Percentiles rank a stretch among this genome's conserved stretches.
These are phyloP conservation scores for Taenaris catops DNA, from an alignment of 2,888 invertebrate genomes.

Conservation along the genomic window DNA sequence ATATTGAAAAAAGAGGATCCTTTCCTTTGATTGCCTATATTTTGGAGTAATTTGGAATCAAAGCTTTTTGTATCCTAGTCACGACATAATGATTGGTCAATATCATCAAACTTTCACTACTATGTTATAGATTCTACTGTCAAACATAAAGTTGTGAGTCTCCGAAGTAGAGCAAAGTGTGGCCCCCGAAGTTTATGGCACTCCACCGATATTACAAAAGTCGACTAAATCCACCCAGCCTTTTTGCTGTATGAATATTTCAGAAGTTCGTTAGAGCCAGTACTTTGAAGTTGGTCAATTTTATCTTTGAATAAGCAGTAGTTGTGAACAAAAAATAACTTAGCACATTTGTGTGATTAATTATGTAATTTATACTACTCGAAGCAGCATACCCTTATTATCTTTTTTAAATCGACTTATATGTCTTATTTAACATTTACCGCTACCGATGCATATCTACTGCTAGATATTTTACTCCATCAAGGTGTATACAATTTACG, in stretches of 20 bases:
- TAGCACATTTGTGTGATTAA: neutral
- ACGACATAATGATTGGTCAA: too few species aligned
- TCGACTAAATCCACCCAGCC: slow-evolving; percentile 8
- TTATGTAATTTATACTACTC: too few species aligned
- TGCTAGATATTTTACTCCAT: too few species aligned
- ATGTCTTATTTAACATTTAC: too few species aligned
- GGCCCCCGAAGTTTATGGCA: slow-evolving; percentile 5
- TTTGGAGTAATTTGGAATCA: too few species aligned
- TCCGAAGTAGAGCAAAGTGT: slow-evolving; percentile 4
- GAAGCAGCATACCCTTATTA: too few species aligned
- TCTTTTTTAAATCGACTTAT: too few species aligned
- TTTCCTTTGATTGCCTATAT: too few species aligned
- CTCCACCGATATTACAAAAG: slow-evolving; percentile 10
- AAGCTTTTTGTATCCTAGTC: too few species aligned
- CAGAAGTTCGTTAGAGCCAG: slow-evolving; percentile 7
- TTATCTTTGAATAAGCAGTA: slow-evolving; percentile 4
- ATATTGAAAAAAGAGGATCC: too few species aligned
- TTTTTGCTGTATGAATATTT: slow-evolving; percentile 12
- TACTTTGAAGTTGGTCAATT: slow-evolving; percentile 6
- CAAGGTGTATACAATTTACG: too few species aligned
- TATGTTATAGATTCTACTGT: neutral
- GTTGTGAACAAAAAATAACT: slow-evolving; percentile 1
- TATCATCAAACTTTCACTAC: neutral
- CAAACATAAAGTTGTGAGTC: slow-evolving; percentile 3
- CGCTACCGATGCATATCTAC: too few species aligned